Evolutionary conservation across 2,888 invertebrate genomes (phyloP).

Genomic region (Dicyrtoma fusca): DNA sequence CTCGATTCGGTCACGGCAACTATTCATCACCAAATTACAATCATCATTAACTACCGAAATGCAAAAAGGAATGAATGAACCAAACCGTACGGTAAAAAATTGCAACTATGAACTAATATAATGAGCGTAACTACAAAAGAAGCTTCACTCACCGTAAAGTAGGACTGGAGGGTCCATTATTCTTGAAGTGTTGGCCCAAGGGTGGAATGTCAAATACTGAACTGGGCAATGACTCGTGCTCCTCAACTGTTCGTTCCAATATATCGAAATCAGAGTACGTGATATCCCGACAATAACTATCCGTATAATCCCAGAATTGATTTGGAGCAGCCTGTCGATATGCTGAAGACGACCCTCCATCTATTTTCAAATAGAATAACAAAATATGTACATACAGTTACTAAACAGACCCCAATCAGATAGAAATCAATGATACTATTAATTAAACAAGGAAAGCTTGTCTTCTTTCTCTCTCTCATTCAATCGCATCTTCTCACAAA

Average conservation of each 20-base stretch:
- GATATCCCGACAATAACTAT: slow-evolving; percentile 26
- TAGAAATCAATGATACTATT: too few species aligned
- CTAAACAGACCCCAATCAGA: too few species aligned
- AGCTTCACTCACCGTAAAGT: not conserved
- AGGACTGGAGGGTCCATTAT: not conserved
- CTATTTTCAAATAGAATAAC: not conserved
- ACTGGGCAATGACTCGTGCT: slow-evolving; percentile 12
- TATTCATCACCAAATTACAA: too few species aligned
- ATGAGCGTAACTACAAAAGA: too few species aligned
- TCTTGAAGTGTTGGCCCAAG: slow-evolving; percentile 28
- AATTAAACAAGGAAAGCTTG: too few species aligned
- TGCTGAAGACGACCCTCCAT: not conserved
- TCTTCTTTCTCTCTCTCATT: too few species aligned
- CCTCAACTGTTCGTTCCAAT: slow-evolving; percentile 14
- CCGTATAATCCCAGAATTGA: slow-evolving; percentile 34
- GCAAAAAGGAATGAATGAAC: not conserved
- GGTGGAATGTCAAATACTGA: slow-evolving; percentile 25
- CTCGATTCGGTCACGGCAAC: slow-evolving; percentile 11
- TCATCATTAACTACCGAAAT: not conserved
- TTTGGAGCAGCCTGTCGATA: slow-evolving; percentile 15
- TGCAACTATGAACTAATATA: not conserved
- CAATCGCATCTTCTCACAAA: too few species aligned
- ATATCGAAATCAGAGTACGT: slow-evolving; percentile 26
- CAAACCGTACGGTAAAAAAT: not conserved
- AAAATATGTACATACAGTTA: not conserved